Evolutionary conservation across 2,888 invertebrate genomes (phyloP).

Genomic region (Polydrusus pterygomalis): DNA sequence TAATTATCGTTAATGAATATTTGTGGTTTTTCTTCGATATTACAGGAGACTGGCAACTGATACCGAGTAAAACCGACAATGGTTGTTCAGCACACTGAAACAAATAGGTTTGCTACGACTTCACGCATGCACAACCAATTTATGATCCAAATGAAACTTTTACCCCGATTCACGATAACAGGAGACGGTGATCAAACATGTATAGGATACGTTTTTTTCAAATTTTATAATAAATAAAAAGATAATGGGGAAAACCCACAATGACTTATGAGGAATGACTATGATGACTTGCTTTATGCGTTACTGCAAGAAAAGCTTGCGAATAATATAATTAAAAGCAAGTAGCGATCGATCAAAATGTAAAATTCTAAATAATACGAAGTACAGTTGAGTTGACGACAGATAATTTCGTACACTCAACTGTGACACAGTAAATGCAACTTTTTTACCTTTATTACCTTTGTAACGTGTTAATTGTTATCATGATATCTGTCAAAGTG

Average conservation of each 20-base stretch:
- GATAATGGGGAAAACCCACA: background rate
- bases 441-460: too few relatives aligned
- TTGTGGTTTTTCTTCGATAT: conserved; percentile 14
- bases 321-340: too few relatives aligned
- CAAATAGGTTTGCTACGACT: conserved; percentile 29
- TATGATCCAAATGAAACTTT: conserved; percentile 15
- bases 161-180: background rate
- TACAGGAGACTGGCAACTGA: background rate
- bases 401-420: too few relatives aligned
- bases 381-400: too few relatives aligned
- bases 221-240: background rate
- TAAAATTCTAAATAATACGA: too few relatives aligned
- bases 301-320: too few relatives aligned
- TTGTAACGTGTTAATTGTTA: too few relatives aligned
- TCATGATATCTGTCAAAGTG: too few relatives aligned
- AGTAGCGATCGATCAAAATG: too few relatives aligned
- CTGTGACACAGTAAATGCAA: too few relatives aligned
- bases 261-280: too few relatives aligned
- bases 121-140: conserved; percentile 29
- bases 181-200: background rate
- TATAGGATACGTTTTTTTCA: background rate
- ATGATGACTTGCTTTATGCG: too few relatives aligned
- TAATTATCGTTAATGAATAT: background rate
- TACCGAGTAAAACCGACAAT: conserved; percentile 9
- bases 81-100: conserved; percentile 22